phyloP scores from a whole-genome alignment of 2,888 invertebrate genomes.

The Nymphalis urticae region DNA sequence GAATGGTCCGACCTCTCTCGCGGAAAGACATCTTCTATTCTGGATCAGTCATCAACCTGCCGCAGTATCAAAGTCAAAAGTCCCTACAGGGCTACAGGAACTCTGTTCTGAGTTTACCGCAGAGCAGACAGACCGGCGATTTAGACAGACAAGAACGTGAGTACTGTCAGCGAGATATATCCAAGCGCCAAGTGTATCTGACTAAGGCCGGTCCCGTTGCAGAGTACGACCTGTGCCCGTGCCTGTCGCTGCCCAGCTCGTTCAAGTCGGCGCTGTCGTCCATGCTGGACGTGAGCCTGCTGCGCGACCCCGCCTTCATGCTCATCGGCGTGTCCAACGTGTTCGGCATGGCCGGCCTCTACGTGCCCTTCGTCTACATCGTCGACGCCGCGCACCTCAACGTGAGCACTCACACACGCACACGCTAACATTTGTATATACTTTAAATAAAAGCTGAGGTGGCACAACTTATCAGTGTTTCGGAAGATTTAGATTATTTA shows the following conservation, averaged over 20 bases:
- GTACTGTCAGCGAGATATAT: conserved; percentile 47
- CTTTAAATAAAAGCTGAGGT: too few relatives aligned
- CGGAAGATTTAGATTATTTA: too few relatives aligned
- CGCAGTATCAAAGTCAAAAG: conserved; percentile 95
- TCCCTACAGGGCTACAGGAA: conserved; percentile 94
- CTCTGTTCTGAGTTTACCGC: conserved; percentile 93
- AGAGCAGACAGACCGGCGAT: conserved; percentile 84
- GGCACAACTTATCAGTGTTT: too few relatives aligned
- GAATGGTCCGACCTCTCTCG: conserved; percentile 94
- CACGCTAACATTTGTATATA: neutral
- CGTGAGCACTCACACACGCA: conserved; percentile 71
- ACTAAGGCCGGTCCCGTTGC: conserved; percentile 36
- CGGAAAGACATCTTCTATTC: conserved; percentile 99
- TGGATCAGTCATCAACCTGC: conserved; percentile 95
- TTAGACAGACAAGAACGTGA: conserved; percentile 86
- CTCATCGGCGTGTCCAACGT: conserved; percentile 96
- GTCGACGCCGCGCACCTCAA: conserved; percentile 89
- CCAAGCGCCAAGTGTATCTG: neutral
- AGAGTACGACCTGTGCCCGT: conserved; percentile 91
- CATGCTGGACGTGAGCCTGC: conserved; percentile 94
- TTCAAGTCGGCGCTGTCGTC: conserved; percentile 91
- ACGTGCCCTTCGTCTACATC: conserved; percentile 97
- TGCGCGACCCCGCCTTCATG: conserved; percentile 94
- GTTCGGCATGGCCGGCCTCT: conserved; percentile 98
- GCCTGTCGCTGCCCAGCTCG: conserved; percentile 88